These are phyloP conservation scores for Channa maculata DNA, from an alignment of 2,113 vertebrate species.

Conservation along the genomic window DNA sequence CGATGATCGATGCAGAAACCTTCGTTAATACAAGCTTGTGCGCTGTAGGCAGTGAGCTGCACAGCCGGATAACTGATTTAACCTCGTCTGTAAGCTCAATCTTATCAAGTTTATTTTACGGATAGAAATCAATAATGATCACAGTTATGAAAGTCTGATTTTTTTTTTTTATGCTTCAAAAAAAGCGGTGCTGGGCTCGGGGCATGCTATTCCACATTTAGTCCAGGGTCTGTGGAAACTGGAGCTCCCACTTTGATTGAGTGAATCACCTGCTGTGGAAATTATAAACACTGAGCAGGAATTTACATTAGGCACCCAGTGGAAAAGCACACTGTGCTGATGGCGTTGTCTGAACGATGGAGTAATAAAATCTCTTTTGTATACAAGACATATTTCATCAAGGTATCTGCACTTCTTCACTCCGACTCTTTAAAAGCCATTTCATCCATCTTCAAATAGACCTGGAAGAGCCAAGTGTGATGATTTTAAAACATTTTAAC, in stretches of 20 bases:
- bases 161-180: constrained; percentile 12
- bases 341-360: constrained; percentile 66
- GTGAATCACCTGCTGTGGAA: constrained; percentile 79
- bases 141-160: background rate
- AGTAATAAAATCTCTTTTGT: constrained; percentile 80
- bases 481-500: constrained; percentile 73
- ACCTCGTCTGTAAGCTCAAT: constrained; percentile 42
- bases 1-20: constrained; percentile 84
- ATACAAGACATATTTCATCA: constrained; percentile 76
- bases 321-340: constrained; percentile 68
- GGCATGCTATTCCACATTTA: constrained; percentile 53
- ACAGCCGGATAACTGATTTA: constrained; percentile 70
- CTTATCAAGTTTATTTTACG: constrained; percentile 36
- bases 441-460: constrained; percentile 83
- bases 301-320: constrained; percentile 80
- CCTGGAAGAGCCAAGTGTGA: constrained; percentile 77
- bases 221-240: constrained; percentile 50
- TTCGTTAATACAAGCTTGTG: constrained; percentile 72
- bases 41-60: constrained; percentile 49
- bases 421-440: constrained; percentile 82
- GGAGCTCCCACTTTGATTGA: constrained; percentile 66
- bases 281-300: constrained; percentile 79
- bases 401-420: constrained; percentile 80
- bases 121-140: constrained; percentile 22
- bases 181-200: constrained; percentile 4